Evolutionary conservation across 1,140 invertebrate genomes (phyloP).

Genomic region (Drosophila suzukii): DNA sequence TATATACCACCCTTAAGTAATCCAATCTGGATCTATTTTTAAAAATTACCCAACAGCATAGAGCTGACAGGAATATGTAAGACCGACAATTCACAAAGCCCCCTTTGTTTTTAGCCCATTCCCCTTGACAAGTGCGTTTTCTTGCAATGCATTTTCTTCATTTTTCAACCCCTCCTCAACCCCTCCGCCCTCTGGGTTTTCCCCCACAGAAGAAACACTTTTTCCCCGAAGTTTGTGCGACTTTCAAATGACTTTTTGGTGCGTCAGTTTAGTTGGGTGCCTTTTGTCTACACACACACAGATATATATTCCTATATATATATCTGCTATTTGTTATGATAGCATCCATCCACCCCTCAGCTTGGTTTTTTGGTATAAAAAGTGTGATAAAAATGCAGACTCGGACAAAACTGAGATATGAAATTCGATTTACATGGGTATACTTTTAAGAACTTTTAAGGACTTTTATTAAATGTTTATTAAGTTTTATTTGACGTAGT

Average conservation of each 20-base stretch:
- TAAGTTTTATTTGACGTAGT: background rate
- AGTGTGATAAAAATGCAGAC: conserved; percentile 11
- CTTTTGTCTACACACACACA: conserved; percentile 24
- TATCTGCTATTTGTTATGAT: conserved; percentile 34
- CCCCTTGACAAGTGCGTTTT: conserved; percentile 35
- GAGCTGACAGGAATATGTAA: conserved; percentile 7
- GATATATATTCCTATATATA: background rate
- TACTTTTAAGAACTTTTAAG: conserved; percentile 6
- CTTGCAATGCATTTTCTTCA: conserved; percentile 19
- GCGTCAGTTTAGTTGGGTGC: conserved; percentile 32
- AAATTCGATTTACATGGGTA: conserved; percentile 12
- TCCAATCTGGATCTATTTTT: background rate
- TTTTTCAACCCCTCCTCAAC: conserved; percentile 4
- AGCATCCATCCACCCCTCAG: conserved; percentile 2
- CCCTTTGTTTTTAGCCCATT: background rate
- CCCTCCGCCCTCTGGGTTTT: background rate
- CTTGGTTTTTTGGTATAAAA: conserved; percentile 7
- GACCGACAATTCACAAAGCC: conserved; percentile 1
- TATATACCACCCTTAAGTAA: background rate
- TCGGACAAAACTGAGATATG: conserved; percentile 13
- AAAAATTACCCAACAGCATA: background rate
- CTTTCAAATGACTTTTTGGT: conserved; percentile 58
- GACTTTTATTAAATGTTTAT: conserved; percentile 1
- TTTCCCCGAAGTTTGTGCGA: conserved; percentile 33
- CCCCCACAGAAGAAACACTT: conserved; percentile 8